These are phyloP conservation scores for Gymnorhina tibicen DNA, from an alignment of 2,113 vertebrate species.

Conservation along the genomic window DNA sequence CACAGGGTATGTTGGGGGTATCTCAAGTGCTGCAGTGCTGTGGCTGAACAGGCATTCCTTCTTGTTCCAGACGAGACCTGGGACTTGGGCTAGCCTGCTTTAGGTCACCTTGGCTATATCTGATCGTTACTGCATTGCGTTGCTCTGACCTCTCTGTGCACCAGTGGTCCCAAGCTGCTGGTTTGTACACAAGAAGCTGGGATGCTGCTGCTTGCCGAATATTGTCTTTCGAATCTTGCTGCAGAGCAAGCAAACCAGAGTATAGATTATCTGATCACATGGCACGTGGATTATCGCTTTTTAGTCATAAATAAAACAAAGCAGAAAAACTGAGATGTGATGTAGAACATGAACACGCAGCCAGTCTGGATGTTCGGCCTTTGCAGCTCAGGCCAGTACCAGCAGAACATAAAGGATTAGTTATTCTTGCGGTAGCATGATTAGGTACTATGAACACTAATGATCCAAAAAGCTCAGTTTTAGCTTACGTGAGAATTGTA, in stretches of 20 bases:
- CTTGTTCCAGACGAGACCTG: not conserved
- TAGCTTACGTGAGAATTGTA: not conserved
- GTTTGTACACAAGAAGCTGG: not conserved
- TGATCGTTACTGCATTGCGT: not conserved
- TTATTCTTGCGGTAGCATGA: constrained; percentile 1
- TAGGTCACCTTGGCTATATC: not conserved
- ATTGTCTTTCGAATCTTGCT: not conserved
- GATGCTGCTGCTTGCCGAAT: not conserved
- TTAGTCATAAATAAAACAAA: not conserved
- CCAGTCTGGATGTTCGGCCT: not conserved
- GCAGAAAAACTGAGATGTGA: not conserved
- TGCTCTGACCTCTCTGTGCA: not conserved
- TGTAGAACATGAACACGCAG: not conserved
- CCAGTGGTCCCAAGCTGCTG: not conserved
- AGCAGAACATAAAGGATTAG: not conserved
- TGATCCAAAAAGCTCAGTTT: constrained; percentile 17
- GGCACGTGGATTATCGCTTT: not conserved
- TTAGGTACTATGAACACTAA: constrained; percentile 23
- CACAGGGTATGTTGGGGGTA: accelerated
- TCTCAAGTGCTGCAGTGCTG: accelerated
- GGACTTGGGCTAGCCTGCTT: not conserved
- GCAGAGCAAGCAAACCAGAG: not conserved
- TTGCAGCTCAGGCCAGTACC: not conserved
- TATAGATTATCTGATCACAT: not conserved
- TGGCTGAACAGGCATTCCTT: not conserved